phyloP scores from a whole-genome alignment of 2,797 vertebrate genomes.

The Monodelphis domestica region DNA sequence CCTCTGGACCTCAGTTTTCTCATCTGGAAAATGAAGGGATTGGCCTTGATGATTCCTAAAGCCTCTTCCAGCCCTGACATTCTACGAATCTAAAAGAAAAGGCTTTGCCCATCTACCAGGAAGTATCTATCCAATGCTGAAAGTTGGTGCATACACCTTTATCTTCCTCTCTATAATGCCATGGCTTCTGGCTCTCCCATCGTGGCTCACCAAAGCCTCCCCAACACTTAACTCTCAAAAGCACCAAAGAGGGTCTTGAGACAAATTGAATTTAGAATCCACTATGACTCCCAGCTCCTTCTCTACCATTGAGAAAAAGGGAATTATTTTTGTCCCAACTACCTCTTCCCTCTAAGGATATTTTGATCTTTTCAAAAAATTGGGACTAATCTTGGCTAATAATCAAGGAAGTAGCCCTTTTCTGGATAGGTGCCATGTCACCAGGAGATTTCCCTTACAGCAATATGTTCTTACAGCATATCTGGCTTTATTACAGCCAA shows the following conservation, averaged over 20 bases:
- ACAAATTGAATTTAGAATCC: slow-evolving; percentile 7
- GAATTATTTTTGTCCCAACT: not conserved
- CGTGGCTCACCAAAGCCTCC: slow-evolving; percentile 2
- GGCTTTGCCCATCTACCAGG: slow-evolving; percentile 46
- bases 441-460: not conserved
- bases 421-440: slow-evolving; percentile 14
- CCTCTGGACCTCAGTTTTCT: not conserved
- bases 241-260: slow-evolving; percentile 38
- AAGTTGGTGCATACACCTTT: not conserved
- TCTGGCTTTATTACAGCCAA: slow-evolving; percentile 11
- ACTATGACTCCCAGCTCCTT: slow-evolving; percentile 27
- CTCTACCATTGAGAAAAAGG: slow-evolving; percentile 33
- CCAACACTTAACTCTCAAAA: slow-evolving; percentile 14
- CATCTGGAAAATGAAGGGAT: not conserved
- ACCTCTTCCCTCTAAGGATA: not conserved
- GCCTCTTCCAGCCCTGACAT: not conserved
- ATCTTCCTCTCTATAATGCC: slow-evolving; percentile 21
- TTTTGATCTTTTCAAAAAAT: not conserved
- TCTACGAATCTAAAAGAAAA: slow-evolving; percentile 40
- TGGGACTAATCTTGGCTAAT: slow-evolving; percentile 25
- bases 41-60: not conserved
- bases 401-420: slow-evolving; percentile 36
- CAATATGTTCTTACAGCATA: not conserved
- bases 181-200: slow-evolving; percentile 33
- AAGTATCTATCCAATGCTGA: slow-evolving; percentile 35